Conservation (phyloP, 2,797 vertebrate species). For the Botia almorhae region DNA sequence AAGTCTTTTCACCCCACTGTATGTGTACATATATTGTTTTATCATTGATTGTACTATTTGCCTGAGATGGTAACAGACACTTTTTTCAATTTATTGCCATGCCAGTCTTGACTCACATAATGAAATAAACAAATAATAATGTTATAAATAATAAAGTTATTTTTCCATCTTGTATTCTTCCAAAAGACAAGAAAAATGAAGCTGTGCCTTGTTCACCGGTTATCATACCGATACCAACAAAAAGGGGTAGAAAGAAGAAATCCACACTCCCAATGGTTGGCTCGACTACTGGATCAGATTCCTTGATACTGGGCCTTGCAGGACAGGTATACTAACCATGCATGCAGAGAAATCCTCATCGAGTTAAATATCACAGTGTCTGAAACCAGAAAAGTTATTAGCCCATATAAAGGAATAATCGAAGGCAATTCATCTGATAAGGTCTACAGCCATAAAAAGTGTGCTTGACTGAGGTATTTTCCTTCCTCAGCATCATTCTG, state of each 20-base stretch:
- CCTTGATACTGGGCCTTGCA: constrained; percentile 78
- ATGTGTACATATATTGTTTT: neutral
- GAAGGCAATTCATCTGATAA: neutral
- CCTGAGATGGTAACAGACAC: neutral
- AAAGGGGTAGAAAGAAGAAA: constrained; percentile 93
- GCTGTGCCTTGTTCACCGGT: constrained; percentile 71
- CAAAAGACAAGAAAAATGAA: constrained; percentile 77
- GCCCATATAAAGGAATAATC: neutral
- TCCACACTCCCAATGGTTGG: constrained; percentile 77
- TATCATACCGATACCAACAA: constrained; percentile 79
- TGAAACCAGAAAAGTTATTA: neutral
- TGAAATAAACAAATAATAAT: neutral
- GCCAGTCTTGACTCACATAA: neutral
- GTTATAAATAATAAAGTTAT: neutral
- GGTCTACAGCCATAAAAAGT: neutral
- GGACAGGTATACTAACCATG: constrained; percentile 59
- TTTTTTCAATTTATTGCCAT: neutral
- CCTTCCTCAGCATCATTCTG: constrained; percentile 73
- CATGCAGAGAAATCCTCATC: neutral
- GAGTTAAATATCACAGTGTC: neutral
- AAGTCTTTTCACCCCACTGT: neutral
- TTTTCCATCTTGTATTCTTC: constrained; percentile 36
- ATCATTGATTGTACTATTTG: neutral
- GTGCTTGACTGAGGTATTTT: neutral
- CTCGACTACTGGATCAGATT: constrained; percentile 71